Conservation (phyloP, 2,888 invertebrate species). For the Phortica magna region DNA sequence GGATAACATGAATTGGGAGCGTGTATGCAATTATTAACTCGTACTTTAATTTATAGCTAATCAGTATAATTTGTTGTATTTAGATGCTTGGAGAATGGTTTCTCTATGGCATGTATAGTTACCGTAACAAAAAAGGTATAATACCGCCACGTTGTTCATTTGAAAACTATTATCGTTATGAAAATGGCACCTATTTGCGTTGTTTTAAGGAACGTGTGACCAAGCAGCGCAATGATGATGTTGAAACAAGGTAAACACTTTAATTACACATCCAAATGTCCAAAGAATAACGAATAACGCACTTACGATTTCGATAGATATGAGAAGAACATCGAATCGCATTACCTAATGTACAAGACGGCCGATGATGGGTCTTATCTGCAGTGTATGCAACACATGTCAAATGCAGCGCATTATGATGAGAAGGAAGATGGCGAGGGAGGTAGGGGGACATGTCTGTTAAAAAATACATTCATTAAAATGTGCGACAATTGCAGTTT, state of each 20-base stretch:
- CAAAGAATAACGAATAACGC: not conserved
- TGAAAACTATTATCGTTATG: slow-evolving; percentile 2
- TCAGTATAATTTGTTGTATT: not conserved
- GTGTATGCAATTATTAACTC: not conserved
- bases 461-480: no score
- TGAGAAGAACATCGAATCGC: not conserved
- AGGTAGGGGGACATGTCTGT: no score
- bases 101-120: not conserved
- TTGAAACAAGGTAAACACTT: not conserved
- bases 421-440: no score
- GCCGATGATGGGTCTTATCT: not conserved
- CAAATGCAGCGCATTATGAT: not conserved
- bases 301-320: not conserved
- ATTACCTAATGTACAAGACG: not conserved
- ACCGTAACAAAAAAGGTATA: not conserved
- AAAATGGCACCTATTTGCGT: not conserved
- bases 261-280: no score
- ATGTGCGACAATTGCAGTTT: not conserved
- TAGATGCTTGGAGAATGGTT: slow-evolving; percentile 3
- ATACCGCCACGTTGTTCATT: not conserved
- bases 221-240: not conserved
- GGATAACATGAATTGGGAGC: not conserved
- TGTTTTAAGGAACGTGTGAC: not conserved
- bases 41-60: not conserved
- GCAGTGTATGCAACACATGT: slow-evolving; percentile 4